phyloP scores from a whole-genome alignment of 2,797 vertebrate species.

The Podargus strigoides region DNA sequence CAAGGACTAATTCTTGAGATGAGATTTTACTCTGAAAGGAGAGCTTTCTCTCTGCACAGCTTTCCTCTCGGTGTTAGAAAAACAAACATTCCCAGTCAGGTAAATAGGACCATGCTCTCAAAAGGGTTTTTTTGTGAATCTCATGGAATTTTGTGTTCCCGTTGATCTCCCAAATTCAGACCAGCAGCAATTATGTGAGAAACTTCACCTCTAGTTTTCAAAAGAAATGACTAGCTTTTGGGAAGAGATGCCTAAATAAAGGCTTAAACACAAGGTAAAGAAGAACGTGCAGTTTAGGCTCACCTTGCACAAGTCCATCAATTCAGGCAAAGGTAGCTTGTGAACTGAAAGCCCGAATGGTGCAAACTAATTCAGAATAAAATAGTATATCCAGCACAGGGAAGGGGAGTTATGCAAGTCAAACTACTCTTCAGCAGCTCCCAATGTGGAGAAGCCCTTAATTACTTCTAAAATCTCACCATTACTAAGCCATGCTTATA shows the following conservation, averaged over 20 bases:
- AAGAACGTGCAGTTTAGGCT: neutral
- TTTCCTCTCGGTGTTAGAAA: neutral
- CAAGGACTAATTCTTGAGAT: neutral
- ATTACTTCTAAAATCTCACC: conserved; percentile 37
- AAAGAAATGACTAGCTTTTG: neutral
- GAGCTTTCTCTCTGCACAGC: neutral
- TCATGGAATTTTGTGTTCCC: neutral
- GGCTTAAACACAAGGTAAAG: neutral
- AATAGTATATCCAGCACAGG: neutral
- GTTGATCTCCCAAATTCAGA: neutral
- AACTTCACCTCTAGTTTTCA: neutral
- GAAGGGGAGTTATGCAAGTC: neutral
- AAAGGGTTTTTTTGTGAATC: neutral
- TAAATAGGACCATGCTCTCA: neutral
- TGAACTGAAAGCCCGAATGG: neutral
- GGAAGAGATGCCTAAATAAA: neutral
- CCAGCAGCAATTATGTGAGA: neutral
- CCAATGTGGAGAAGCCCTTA: neutral
- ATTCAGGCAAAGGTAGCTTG: neutral
- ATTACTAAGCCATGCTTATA: conserved; percentile 19
- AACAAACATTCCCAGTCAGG: neutral
- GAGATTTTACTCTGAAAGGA: neutral
- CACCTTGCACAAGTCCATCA: neutral
- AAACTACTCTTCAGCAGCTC: neutral
- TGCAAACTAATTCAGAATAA: neutral